These are phyloP conservation scores for Athalia rosae DNA, from an alignment of 2,888 invertebrate species.

Conservation along the genomic window DNA sequence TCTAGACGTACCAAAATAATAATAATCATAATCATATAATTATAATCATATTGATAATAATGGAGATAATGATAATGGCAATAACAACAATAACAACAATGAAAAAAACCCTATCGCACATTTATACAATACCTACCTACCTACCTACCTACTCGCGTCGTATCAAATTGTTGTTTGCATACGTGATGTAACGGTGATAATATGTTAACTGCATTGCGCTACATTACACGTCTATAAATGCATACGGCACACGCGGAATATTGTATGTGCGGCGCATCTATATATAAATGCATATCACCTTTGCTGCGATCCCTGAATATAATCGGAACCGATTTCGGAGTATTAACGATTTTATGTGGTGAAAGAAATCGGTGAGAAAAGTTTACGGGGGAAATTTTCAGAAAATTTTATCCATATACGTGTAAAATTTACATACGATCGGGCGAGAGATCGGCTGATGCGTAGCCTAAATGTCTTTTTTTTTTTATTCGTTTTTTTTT, in stretches of 20 bases:
- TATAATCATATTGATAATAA: slow-evolving; percentile 50
- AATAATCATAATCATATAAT: slow-evolving; percentile 67
- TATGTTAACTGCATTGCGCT: slow-evolving; percentile 31
- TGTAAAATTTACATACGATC: too few species aligned
- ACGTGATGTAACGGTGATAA: slow-evolving; percentile 45
- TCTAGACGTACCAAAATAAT: slow-evolving; percentile 72
- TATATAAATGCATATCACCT: background rate
- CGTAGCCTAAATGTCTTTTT: too few species aligned
- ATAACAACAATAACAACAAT: slow-evolving; percentile 62
- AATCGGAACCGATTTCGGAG: background rate
- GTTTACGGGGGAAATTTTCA: too few species aligned
- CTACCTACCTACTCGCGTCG: slow-evolving; percentile 50
- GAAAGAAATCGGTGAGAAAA: too few species aligned
- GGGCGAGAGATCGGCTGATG: too few species aligned
- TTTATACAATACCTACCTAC: too few species aligned
- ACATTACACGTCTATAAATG: background rate
- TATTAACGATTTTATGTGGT: too few species aligned
- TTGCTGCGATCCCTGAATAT: background rate
- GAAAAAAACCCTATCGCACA: slow-evolving; percentile 57
- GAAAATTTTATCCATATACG: too few species aligned
- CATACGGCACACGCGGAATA: background rate
- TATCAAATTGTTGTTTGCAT: slow-evolving; percentile 68
- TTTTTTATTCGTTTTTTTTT: too few species aligned
- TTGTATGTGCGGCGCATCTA: too few species aligned
- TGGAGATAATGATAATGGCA: too few species aligned